Base-by-base conservation (phyloP, 2,797 vertebrate genomes). In the Lophius americanus region DNA sequence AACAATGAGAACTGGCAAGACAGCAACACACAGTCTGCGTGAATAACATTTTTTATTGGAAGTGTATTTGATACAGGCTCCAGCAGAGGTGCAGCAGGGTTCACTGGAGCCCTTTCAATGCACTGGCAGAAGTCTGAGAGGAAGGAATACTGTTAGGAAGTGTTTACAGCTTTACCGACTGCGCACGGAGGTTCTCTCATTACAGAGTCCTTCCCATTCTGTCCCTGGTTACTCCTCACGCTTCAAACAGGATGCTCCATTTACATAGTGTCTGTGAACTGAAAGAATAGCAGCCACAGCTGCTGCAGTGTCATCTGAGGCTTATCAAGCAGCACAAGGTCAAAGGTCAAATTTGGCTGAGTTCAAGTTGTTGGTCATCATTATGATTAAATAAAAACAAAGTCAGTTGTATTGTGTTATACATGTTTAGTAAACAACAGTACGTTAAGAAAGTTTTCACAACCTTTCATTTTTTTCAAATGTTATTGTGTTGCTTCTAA, bases 181-280 rank as follows among this genome's bases (percentile, higher is more conserved):
- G 57, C 41, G 75, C 78, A 69, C 72, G 3, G 39, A 10, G 68
- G 78, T 60, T 80, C 87, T 93, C 86, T 89, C 60, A 90, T 94
- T 93, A 92, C 93, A 86, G 83, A 89, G 85, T 82, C 91, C 84
- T 88, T 89, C 63, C 56, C 88, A 91, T 89, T 83, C 87, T 92
- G 84, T 81, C 88, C 86, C 33, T 82, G 87, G 84, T 82, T 65
- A 53, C 74, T 76, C 74, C 78, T 81, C 83, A 48, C 60, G 67
- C 89, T 82, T 92, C 89, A 91, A 89, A 89, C 88, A 76, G 48
- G 78, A 77, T 75, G 79, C 82, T 85, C 75, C 81, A 84, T 88
- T 88, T 89, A 88, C 84, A 75, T 82, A 80, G 83, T 55, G 81
- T 77, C 81, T 64, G 12, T 48, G 63, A 79, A 82, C 83, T 83